Base-by-base conservation (phyloP, 2,888 invertebrate genomes). In the Limenitis arthemis region DNA sequence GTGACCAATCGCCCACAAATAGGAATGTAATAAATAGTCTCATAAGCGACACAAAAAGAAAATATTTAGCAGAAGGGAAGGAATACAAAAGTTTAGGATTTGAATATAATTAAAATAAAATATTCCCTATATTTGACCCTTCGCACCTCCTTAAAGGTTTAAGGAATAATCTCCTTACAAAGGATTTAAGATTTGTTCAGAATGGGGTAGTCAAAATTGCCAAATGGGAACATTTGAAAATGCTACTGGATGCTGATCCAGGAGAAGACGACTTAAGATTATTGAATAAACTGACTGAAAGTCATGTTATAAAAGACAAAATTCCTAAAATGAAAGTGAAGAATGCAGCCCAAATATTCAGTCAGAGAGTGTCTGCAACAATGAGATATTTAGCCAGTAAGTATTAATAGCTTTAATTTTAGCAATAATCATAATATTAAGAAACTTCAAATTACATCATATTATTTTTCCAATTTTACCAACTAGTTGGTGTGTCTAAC, bases 91-190 rank as follows among this genome's bases (percentile, higher is more conserved):
- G 36, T 7, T 8, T 30, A 5, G 8, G 20, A 6, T 52, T 53
- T 47, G 52, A 54, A 12, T 30, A 56, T 5, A 42, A 58, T 32
- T 34, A 39, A 5, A n/a, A 36, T 6, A 36, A 52, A 51, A 34
- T 58, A 12, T 51, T 61, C 11, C 58, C 49, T 4, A 7, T 57
- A 30, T 59, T 32, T 55, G 60, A 61, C 11, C 12, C 53, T 5
- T 56, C 56, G 7, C 60, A 60, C 38, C 29, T 61, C 3, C 12
- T 58, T 11, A 61, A 61, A 54, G 56, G 58, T 7, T 34, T 59
- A 7, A n/a, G 60, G 12, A 60, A 60, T 39, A 61, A 60, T 38
- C 40, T 59, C 6, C 9, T 59, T 6, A 47, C 32, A 31, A 56
- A 56, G 41, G 37, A 59, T 37, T 11, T 48, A 8, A 41, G 12